Conservation (phyloP, 35 echinoderm and acorn worm genomes). For the Chiridota heheva region DNA sequence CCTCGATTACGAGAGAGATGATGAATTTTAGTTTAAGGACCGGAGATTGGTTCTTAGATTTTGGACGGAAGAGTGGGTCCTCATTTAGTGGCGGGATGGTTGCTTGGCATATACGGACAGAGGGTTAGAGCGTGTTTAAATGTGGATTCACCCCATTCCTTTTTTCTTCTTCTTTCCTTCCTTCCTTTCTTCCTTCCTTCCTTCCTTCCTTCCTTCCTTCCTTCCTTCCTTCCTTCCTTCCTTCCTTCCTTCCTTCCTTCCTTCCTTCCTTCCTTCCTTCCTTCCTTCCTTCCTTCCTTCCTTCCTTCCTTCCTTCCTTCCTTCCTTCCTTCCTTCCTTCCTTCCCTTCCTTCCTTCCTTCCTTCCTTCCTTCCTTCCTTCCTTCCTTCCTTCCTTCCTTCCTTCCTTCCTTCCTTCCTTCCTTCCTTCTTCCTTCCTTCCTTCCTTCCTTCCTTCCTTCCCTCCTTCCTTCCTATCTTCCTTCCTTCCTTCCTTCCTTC, state of each 20-base stretch:
- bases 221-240: conserved; percentile 6
- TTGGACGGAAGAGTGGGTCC: too few species aligned
- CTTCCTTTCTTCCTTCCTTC: conserved; percentile 5
- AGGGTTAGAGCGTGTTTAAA: too few species aligned
- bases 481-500: not conserved
- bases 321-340: not conserved
- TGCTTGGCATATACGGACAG: too few species aligned
- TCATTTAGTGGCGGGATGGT: too few species aligned
- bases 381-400: not conserved
- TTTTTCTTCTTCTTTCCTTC: too few species aligned
- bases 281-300: too few species aligned
- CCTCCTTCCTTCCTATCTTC: not conserved
- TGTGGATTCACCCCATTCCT: too few species aligned
- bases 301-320: too few species aligned
- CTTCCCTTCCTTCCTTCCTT: not conserved
- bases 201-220: conserved; percentile 1
- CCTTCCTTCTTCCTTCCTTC: not conserved
- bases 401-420: not conserved
- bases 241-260: conserved; percentile 6
- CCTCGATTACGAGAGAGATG: too few species aligned
- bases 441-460: not conserved
- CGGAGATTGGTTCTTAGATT: too few species aligned
- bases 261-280: conserved; percentile 1
- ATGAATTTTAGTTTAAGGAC: too few species aligned
- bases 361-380: not conserved